Evolutionary conservation across 2,113 vertebrate species (phyloP).

Genomic region (Campylomormyrus tamandua): DNA sequence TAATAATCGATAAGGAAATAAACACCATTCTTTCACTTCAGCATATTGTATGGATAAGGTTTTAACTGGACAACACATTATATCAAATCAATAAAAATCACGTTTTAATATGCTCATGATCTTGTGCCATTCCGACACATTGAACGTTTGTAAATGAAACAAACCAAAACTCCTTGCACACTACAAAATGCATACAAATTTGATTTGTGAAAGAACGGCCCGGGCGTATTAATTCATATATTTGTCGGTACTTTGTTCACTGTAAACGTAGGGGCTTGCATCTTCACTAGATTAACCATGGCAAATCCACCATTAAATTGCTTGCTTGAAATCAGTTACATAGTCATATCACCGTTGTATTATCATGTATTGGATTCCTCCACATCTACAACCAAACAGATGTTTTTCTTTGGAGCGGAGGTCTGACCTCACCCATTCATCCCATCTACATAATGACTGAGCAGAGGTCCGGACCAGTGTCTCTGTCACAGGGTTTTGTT

Average conservation of each 20-base stretch:
- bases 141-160: not conserved
- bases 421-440: slow-evolving; percentile 58
- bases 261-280: not conserved
- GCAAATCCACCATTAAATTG: slow-evolving; percentile 49
- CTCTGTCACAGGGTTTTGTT: slow-evolving; percentile 14
- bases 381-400: slow-evolving; percentile 44
- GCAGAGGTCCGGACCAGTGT: slow-evolving; percentile 48
- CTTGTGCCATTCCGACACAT: not conserved
- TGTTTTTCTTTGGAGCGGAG: slow-evolving; percentile 43
- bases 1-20: not conserved
- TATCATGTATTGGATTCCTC: slow-evolving; percentile 57
- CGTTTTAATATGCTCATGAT: not conserved
- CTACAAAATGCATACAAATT: not conserved
- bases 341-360: slow-evolving; percentile 55
- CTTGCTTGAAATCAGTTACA: slow-evolving; percentile 37
- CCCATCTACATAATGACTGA: slow-evolving; percentile 68
- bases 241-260: not conserved
- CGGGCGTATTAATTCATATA: not conserved
- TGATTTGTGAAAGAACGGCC: not conserved
- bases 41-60: not conserved
- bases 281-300: slow-evolving; percentile 34
- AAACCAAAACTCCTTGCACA: not conserved
- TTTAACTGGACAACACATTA: not conserved
- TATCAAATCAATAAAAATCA: not conserved
- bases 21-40: not conserved